Evolutionary conservation across 1,140 invertebrate species (phyloP).

Genomic region (Oncopodura yosiiana): DNA sequence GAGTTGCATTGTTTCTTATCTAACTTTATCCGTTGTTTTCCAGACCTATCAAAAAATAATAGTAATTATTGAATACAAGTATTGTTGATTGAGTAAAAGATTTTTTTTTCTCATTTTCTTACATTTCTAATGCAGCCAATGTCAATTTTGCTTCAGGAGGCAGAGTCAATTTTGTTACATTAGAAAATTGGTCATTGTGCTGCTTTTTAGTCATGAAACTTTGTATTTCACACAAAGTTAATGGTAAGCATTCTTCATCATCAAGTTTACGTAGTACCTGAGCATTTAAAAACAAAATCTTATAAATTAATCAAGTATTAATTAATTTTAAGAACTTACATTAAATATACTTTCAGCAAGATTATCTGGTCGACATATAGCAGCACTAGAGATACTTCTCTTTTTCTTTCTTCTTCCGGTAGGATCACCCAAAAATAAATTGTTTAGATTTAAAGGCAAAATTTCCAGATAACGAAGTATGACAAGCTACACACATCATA

Average conservation of each 20-base stretch:
- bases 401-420: background rate
- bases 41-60: too few species aligned
- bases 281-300: background rate
- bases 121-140: constrained; percentile 1
- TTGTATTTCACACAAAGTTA: constrained; percentile 12
- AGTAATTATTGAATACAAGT: too few species aligned
- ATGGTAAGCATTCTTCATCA: constrained; percentile 8
- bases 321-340: too few species aligned
- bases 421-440: constrained; percentile 9
- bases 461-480: constrained; percentile 13
- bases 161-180: background rate
- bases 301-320: background rate
- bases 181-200: background rate
- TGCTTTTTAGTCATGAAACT: background rate
- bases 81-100: too few species aligned
- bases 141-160: background rate
- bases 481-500: background rate
- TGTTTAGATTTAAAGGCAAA: constrained; percentile 11
- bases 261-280: constrained; percentile 13
- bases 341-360: too few species aligned
- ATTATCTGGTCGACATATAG: too few species aligned
- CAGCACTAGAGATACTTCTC: too few species aligned
- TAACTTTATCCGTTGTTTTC: too few species aligned
- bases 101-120: too few species aligned
- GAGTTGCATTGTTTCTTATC: too few species aligned